Evolutionary conservation across 2,797 vertebrate genomes (phyloP).

Genomic region (Spondyliosoma cantharus): DNA sequence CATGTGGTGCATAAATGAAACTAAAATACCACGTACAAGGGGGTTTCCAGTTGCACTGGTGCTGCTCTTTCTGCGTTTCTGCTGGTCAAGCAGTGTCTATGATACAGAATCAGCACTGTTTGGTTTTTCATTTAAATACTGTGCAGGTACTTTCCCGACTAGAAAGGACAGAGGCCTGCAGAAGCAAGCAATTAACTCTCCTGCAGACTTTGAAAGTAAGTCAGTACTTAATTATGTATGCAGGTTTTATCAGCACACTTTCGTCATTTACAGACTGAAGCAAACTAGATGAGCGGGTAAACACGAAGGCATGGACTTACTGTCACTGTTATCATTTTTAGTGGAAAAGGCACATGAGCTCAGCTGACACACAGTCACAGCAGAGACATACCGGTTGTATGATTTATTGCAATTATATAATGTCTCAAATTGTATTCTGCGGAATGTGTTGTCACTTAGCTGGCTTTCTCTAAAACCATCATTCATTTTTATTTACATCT

Average conservation of each 20-base stretch:
- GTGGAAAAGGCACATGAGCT: not conserved
- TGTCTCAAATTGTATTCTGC: slow-evolving; percentile 6
- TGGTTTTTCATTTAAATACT: slow-evolving; percentile 1
- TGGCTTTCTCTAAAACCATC: not conserved
- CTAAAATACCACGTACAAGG: not conserved
- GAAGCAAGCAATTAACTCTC: not conserved
- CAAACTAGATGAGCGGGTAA: not conserved
- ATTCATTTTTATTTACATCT: not conserved
- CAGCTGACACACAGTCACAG: too few relatives aligned
- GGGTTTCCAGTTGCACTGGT: slow-evolving; percentile 31
- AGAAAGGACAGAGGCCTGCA: not conserved
- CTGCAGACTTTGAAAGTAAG: not conserved
- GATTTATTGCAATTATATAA: not conserved
- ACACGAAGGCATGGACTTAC: not conserved
- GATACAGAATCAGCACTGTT: slow-evolving; percentile 18
- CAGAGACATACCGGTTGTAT: not conserved
- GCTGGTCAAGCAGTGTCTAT: slow-evolving; percentile 35
- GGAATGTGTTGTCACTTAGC: not conserved
- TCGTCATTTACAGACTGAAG: not conserved
- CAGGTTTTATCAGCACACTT: slow-evolving; percentile 1
- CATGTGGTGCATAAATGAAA: slow-evolving; percentile 15
- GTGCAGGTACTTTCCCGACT: slow-evolving; percentile 26
- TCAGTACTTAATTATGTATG: not conserved
- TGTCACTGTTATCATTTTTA: not conserved
- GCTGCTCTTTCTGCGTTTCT: slow-evolving; percentile 13